Percentiles rank a stretch among this genome's conserved stretches.
These are phyloP conservation scores for Leucophenga varia DNA, from an alignment of 1,140 invertebrate genomes.

Conservation along the genomic window DNA sequence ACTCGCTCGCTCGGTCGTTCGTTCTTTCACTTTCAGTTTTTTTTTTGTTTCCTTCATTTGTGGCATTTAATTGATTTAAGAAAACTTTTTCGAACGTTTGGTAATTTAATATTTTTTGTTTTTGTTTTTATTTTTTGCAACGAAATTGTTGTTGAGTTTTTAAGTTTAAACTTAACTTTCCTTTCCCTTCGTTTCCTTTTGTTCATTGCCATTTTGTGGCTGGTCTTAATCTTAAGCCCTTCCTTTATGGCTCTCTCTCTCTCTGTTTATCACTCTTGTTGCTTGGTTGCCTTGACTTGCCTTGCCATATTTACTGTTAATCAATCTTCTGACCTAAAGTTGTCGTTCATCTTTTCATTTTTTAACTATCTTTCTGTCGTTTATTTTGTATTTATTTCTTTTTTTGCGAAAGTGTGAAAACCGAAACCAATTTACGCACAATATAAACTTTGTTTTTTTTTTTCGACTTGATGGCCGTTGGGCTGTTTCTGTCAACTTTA, in stretches of 20 bases:
- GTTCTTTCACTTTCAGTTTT: constrained; percentile 38
- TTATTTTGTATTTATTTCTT: too few species aligned
- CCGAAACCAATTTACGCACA: constrained; percentile 35
- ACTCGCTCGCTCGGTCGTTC: too few species aligned
- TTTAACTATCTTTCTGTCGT: too few species aligned
- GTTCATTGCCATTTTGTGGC: constrained; percentile 15
- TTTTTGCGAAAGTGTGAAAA: constrained; percentile 29
- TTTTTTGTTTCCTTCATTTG: constrained; percentile 6
- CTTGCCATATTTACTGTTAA: constrained; percentile 17
- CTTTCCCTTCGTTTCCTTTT: constrained; percentile 16
- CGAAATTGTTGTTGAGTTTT: too few species aligned
- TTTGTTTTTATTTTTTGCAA: constrained; percentile 5
- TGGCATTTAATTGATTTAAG: constrained; percentile 44
- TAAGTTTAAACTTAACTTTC: too few species aligned
- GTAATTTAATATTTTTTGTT: constrained; percentile 11
- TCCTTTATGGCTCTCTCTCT: too few species aligned
- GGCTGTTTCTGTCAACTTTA: constrained; percentile 21
- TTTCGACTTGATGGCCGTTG: constrained; percentile 14
- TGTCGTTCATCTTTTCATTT: too few species aligned
- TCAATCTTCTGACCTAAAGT: constrained; percentile 34
- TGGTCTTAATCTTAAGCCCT: too few species aligned
- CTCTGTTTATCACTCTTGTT: constrained; percentile 6
- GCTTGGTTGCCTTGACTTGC: too few species aligned
- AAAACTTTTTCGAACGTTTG: too few species aligned
- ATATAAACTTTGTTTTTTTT: constrained; percentile 33